Conservation (phyloP, 2,888 invertebrate genomes). For the Ferdinandea cuprea region DNA sequence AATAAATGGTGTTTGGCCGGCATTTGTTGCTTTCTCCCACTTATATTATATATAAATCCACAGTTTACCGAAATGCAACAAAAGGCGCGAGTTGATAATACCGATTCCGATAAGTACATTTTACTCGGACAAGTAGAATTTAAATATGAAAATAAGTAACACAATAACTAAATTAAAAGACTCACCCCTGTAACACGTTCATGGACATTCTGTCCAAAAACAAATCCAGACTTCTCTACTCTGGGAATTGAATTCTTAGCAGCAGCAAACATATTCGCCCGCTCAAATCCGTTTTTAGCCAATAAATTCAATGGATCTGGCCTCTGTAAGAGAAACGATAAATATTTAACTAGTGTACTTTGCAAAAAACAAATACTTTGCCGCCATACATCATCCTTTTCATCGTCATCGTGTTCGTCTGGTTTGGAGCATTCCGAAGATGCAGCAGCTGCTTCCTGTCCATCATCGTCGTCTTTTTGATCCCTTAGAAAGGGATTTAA, state of each 20-base stretch:
- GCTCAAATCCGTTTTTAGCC: slow-evolving; percentile 81
- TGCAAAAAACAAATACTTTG: background rate
- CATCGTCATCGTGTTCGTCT: slow-evolving; percentile 70
- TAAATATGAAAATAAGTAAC: no score
- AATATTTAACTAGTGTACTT: background rate
- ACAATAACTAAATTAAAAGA: slow-evolving; percentile 14
- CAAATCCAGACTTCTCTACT: slow-evolving; percentile 88
- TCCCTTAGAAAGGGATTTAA: slow-evolving; percentile 81
- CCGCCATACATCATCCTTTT: slow-evolving; percentile 77
- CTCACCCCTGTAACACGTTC: slow-evolving; percentile 89
- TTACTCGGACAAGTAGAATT: no score
- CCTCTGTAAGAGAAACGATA: slow-evolving; percentile 74
- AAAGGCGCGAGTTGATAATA: no score
- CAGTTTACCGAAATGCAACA: no score
- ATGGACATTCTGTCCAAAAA: slow-evolving; percentile 95
- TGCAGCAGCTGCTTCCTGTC: slow-evolving; percentile 59
- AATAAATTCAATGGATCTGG: slow-evolving; percentile 81
- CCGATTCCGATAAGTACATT: no score
- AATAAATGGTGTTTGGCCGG: no score
- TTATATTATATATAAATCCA: no score
- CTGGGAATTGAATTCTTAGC: slow-evolving; percentile 81
- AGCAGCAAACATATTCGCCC: slow-evolving; percentile 81
- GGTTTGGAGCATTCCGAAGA: slow-evolving; percentile 69
- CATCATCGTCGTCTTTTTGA: slow-evolving; percentile 77
- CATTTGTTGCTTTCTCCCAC: no score